phyloP scores from a whole-genome alignment of 2,888 invertebrate genomes.

The Tenodera sinensis region DNA sequence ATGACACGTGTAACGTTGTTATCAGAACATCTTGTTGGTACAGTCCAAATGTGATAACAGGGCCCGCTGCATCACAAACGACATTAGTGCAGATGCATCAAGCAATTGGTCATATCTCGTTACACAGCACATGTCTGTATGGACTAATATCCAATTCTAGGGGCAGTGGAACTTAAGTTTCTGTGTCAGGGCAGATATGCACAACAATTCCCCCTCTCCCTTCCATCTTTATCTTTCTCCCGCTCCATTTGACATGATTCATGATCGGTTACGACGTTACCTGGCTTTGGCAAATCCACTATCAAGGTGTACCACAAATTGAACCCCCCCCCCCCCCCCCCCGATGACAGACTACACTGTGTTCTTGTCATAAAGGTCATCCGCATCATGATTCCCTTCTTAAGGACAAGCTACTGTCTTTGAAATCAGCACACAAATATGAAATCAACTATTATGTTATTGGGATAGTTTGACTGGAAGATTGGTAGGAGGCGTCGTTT shows the following conservation, averaged over 20 bases:
- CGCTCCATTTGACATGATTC: background rate
- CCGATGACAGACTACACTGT: background rate
- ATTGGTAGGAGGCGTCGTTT: too few species aligned
- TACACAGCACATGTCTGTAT: background rate
- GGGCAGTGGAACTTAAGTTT: background rate
- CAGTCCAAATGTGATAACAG: background rate
- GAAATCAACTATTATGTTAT: too few species aligned
- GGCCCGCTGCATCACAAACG: too few species aligned
- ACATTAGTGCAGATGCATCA: background rate
- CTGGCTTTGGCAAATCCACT: background rate
- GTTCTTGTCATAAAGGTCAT: background rate
- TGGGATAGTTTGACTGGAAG: too few species aligned
- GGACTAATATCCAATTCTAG: background rate
- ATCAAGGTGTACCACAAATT: background rate
- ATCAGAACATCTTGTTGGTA: too few species aligned
- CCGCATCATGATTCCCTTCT: background rate
- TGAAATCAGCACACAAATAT: too few species aligned
- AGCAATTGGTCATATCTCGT: background rate
- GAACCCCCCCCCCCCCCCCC: too few species aligned
- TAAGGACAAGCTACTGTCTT: too few species aligned
- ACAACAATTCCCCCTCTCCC: background rate
- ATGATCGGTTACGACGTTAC: background rate
- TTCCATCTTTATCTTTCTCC: background rate
- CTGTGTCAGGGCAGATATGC: background rate
- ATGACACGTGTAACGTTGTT: too few species aligned